Evolutionary conservation across 2,888 invertebrate species (phyloP), one percentile per base, ranked within the genome.

Genomic region (Stenolophus ochropezus): DNA sequence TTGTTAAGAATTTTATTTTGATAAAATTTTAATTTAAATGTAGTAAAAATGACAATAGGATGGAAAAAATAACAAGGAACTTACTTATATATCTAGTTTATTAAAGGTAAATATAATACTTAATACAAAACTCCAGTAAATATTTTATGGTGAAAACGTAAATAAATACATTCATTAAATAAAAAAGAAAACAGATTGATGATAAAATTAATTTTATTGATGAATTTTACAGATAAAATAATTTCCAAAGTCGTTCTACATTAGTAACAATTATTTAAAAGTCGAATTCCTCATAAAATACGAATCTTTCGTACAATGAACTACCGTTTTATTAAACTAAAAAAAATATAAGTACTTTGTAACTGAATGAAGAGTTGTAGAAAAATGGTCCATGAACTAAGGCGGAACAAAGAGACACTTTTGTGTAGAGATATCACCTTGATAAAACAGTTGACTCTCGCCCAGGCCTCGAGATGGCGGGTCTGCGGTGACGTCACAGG

Each of bases 381-480:
- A 69, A 69, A 69, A 69, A 69, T 69, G 65, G 65, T 69, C 65
- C 65, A 69, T 69, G 18, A 69, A 69, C 65, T 69, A 69, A 69
- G 65, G 65, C 65, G 65, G 16, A 69, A 69, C 18, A 69, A 69
- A 69, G 27, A 69, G 65, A 69, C 65, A 69, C 65, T 69, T 69
- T 69, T 69, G 65, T 69, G 65, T 69, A 33, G 65, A 69, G 61
- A 69, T 73, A 73, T 73, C 73, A 73, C 73, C 73, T 73, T 73
- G 73, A 73, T 73, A 49, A 71, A 73, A 73, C 73, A 73, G 73
- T 23, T 21, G 73, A 73, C 47, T 47, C 20, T 73, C 73, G 73
- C 65, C 18, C 21, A n/a, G 73, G 49, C 49, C 73, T 49, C 21
- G 18, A 47, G 47, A 49, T 47, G 73, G 27, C 27, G 47, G 47